Base-by-base conservation (phyloP, 1,140 invertebrate genomes). In the Camponotus vicinus region DNA sequence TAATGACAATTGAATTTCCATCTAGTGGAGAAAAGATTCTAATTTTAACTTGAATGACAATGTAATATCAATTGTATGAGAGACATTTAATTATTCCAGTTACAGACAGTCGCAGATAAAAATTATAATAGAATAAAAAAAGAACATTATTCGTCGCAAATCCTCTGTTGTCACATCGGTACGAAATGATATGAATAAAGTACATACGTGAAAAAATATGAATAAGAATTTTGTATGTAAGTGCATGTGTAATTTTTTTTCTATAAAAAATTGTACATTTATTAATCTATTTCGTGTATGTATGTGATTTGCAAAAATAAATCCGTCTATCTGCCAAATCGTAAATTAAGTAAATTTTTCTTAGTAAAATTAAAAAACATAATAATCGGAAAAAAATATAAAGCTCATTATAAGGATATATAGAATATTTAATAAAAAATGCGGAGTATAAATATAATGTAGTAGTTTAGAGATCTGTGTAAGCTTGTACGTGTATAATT, bases 1-100 rank as follows among this genome's bases (percentile, higher is more conserved):
- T 27, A 45, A 40, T 37, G 69, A 75, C 55, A 83, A 75, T 49
- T 82, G 40, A 73, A 4, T 82, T 82, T 21, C 52, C 21, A 15
- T 82, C 40, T 73, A 27, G 18, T 15, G 55, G 3, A 45, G 49
- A 18, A 32, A 73, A 73, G 27, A 73, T 73, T 59, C 11, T n/a
- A 27, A 8, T 32, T 21, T 61, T 34, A 61, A 49, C 32, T 18
- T 34, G 79, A 73, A 6, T 82, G 79, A 82, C 66, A 42, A 6
- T 34, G 37, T 42, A 34, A 71, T 71, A 37, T 42, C 55, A 82
- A 80, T 80, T 13, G 45, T 52, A 11, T 71, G 66, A 27, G 27
- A 27, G 27, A 45, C 55, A 61, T 73, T 73, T 18, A 82, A 73
- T 61, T 61, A 82, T 82, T 61, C 8, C 27, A 59, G 59, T 42